Evolutionary conservation across 2,113 vertebrate species (phyloP).

Genomic region (Cryptomyrus ogoouensis): DNA sequence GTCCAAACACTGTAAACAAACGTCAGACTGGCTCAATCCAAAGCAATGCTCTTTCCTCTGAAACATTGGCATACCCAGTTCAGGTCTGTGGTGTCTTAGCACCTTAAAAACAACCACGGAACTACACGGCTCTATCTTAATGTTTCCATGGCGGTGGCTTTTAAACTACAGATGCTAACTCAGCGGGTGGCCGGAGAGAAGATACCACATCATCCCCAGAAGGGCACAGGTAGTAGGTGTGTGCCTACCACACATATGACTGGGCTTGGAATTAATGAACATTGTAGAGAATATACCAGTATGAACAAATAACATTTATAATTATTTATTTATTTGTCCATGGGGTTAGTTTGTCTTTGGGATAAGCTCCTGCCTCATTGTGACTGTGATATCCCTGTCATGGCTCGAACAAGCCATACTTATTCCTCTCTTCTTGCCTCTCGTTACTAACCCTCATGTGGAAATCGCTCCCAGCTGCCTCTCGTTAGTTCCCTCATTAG

Average conservation of each 20-base stretch:
- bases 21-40: not conserved
- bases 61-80: not conserved
- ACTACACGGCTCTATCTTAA: not conserved
- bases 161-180: slow-evolving; percentile 50
- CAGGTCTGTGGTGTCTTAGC: not conserved
- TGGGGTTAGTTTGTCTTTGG: not conserved
- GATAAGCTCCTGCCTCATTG: not conserved
- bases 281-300: not conserved
- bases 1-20: not conserved
- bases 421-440: not conserved
- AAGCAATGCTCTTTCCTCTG: not conserved
- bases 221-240: slow-evolving; percentile 20
- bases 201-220: not conserved
- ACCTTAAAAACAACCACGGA: not conserved
- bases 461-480: not conserved
- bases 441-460: not conserved
- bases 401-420: not conserved
- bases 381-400: not conserved
- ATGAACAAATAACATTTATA: not conserved
- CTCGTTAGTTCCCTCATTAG: not conserved
- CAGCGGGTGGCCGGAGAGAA: slow-evolving; percentile 38
- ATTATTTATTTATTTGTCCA: not conserved
- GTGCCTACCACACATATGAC: slow-evolving; percentile 7
- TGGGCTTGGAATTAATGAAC: not conserved
- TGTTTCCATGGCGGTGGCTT: slow-evolving; percentile 34